Evolutionary conservation across 2,113 vertebrate genomes (phyloP).

Genomic region (Ia io): DNA sequence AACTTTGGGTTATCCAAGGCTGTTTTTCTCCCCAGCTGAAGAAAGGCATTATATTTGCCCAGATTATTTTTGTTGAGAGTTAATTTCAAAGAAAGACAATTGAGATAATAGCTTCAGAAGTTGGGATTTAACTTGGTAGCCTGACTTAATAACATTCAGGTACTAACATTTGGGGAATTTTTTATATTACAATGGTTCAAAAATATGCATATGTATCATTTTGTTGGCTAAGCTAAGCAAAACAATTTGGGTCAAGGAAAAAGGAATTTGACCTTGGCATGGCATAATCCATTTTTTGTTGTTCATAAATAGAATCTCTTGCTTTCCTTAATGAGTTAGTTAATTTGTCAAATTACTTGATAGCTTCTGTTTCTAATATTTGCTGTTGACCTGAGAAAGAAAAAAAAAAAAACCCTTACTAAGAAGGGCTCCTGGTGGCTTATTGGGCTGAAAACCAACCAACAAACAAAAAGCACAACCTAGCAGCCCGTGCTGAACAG

Average conservation of each 20-base stretch:
- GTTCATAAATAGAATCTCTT: neutral
- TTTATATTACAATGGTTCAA: neutral
- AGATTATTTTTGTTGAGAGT: constrained; percentile 30
- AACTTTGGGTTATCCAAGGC: neutral
- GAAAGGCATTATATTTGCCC: neutral
- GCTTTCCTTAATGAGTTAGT: neutral
- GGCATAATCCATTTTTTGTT: neutral
- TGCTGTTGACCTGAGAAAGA: neutral
- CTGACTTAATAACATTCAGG: neutral
- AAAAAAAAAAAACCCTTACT: neutral
- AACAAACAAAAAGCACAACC: neutral
- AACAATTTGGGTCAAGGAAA: neutral
- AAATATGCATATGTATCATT: neutral
- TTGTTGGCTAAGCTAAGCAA: constrained; percentile 17
- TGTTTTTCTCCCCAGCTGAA: neutral
- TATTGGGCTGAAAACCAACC: neutral
- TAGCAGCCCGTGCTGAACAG: neutral
- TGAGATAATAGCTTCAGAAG: constrained; percentile 27
- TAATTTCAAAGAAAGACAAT: constrained; percentile 43
- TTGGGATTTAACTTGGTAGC: constrained; percentile 33
- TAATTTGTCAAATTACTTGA: neutral
- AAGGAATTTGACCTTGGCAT: neutral
- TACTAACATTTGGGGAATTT: neutral
- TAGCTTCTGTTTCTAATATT: neutral
- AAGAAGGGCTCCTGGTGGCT: neutral